Evolutionary conservation across 37 sponge, comb jelly and placozoan species (phyloP).

Genomic region (Cliona cf. orientalis): DNA sequence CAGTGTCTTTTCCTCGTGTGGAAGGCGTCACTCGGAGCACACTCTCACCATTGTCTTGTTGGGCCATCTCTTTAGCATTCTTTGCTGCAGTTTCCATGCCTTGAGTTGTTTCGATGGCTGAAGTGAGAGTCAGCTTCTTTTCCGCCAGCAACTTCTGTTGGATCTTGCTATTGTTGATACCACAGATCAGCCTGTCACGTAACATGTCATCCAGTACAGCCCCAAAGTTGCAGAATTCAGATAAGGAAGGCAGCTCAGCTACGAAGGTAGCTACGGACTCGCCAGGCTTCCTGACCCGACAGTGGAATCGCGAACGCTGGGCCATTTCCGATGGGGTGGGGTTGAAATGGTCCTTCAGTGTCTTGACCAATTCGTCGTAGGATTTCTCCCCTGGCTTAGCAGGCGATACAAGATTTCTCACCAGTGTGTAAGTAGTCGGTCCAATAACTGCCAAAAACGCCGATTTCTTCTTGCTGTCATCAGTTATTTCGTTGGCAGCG

Average conservation of each 20-base stretch:
- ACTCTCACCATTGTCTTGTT: background rate
- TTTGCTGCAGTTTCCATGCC: constrained; percentile 32
- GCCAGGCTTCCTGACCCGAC: constrained; percentile 14
- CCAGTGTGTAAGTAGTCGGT: background rate
- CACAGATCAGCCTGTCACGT: constrained; percentile 50
- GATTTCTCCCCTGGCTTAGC: constrained; percentile 39
- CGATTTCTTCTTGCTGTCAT: background rate
- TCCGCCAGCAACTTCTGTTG: constrained; percentile 25
- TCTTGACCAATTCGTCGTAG: constrained; percentile 14
- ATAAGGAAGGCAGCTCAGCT: constrained; percentile 18
- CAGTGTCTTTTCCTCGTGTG: background rate
- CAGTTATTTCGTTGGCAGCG: constrained; percentile 21
- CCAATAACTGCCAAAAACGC: constrained; percentile 9
- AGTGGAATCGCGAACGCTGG: constrained; percentile 37
- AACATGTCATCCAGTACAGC: constrained; percentile 26
- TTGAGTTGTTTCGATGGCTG: constrained; percentile 20
- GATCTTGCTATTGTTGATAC: background rate
- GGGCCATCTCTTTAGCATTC: constrained; percentile 1
- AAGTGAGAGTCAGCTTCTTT: constrained; percentile 3
- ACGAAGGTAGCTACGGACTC: constrained; percentile 44
- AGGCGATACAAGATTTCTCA: constrained; percentile 10
- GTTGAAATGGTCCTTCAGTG: constrained; percentile 23
- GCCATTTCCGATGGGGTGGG: constrained; percentile 27
- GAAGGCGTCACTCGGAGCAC: background rate
- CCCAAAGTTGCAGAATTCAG: constrained; percentile 35